phyloP scores from a whole-genome alignment of 2,113 vertebrate species.

The Formicarius rufipectus region DNA sequence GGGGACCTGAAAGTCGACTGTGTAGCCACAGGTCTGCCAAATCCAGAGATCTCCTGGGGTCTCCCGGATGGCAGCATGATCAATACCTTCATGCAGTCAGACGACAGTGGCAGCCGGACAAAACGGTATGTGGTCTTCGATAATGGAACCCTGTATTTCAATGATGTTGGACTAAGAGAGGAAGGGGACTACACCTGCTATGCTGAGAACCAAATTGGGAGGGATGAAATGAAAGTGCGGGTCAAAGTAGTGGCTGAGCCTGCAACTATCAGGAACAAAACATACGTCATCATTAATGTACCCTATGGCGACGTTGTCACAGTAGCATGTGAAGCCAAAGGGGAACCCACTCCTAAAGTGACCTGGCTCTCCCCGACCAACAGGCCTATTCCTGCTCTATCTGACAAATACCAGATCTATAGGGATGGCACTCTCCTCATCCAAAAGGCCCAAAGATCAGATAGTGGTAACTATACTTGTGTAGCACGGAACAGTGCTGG shows the following conservation, averaged over 20 bases:
- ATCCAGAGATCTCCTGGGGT: constrained; percentile 89
- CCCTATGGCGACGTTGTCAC: constrained; percentile 80
- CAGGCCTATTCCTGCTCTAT: constrained; percentile 68
- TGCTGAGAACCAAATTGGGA: constrained; percentile 88
- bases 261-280: constrained; percentile 77
- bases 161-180: constrained; percentile 83
- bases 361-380: constrained; percentile 87
- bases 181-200: constrained; percentile 93
- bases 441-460: constrained; percentile 83
- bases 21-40: constrained; percentile 87
- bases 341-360: constrained; percentile 80
- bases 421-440: constrained; percentile 84
- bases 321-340: constrained; percentile 78
- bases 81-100: constrained; percentile 77
- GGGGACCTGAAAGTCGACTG: constrained; percentile 89
- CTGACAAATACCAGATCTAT: constrained; percentile 82
- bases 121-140: constrained; percentile 87
- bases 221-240: constrained; percentile 89
- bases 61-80: constrained; percentile 91
- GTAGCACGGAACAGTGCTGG: constrained; percentile 80
- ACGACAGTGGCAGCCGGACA: constrained; percentile 67
- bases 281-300: constrained; percentile 56
- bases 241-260: constrained; percentile 79
- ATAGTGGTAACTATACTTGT: constrained; percentile 92
- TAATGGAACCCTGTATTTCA: constrained; percentile 90